Conservation (phyloP, 2,113 vertebrate genomes). For the Macrotus californicus region DNA sequence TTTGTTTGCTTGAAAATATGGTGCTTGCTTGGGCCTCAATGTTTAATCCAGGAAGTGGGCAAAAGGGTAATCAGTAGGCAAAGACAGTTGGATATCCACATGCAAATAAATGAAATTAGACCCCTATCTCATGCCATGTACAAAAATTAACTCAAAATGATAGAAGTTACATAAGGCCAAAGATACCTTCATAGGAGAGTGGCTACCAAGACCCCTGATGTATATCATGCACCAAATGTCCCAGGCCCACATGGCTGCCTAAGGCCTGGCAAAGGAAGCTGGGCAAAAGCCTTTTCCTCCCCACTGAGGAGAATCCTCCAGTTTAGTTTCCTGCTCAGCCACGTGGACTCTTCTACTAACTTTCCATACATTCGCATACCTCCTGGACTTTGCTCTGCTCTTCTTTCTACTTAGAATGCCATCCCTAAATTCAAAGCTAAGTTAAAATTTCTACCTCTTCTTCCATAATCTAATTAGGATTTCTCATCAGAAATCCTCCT, state of each 20-base stretch:
- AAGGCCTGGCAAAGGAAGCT: not conserved
- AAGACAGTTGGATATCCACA: not conserved
- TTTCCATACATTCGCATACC: not conserved
- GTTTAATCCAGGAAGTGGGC: not conserved
- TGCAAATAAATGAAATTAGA: not conserved
- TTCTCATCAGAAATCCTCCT: not conserved
- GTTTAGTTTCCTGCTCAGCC: not conserved
- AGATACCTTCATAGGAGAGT: not conserved
- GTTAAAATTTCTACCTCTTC: not conserved
- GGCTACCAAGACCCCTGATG: not conserved
- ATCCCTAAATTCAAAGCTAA: not conserved
- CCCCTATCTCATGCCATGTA: not conserved
- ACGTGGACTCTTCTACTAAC: not conserved
- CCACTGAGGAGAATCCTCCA: not conserved
- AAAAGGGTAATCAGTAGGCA: not conserved
- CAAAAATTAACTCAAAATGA: not conserved
- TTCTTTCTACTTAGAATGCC: not conserved
- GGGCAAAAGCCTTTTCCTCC: not conserved
- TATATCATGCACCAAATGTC: rapidly evolving
- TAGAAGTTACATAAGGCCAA: not conserved
- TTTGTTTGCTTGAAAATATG: not conserved
- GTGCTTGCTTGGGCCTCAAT: not conserved
- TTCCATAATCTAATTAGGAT: not conserved
- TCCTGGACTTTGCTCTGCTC: not conserved
- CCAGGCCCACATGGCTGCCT: not conserved